These are phyloP conservation scores for Epinephelus fuscoguttatus DNA, from an alignment of 2,113 vertebrate species.

Conservation along the genomic window DNA sequence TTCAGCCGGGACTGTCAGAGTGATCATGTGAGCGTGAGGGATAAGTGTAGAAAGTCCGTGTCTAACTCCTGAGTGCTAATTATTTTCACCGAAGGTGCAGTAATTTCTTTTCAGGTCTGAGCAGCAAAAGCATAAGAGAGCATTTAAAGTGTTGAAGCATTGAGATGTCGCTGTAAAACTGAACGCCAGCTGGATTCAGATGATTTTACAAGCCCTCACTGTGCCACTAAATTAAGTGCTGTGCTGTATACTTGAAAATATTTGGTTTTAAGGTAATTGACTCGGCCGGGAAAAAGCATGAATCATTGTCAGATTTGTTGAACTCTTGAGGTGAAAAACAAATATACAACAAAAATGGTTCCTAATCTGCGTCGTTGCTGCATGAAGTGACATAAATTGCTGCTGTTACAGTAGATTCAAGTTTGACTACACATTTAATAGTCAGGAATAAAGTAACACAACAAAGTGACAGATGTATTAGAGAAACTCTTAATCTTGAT, in stretches of 20 bases:
- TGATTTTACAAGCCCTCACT: constrained; percentile 71
- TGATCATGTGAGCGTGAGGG: constrained; percentile 8
- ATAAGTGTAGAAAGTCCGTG: constrained; percentile 1
- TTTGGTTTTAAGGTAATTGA: constrained; percentile 63
- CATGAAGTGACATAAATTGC: background rate
- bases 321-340: constrained; percentile 33
- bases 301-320: constrained; percentile 52
- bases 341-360: constrained; percentile 1
- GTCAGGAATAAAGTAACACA: background rate
- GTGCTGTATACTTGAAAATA: constrained; percentile 68
- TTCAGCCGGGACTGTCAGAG: background rate
- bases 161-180: constrained; percentile 67
- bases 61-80: constrained; percentile 51
- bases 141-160: constrained; percentile 64
- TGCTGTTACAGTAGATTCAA: background rate
- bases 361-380: constrained; percentile 9
- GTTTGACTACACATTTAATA: constrained; percentile 4
- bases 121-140: constrained; percentile 70
- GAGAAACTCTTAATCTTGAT: background rate
- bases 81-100: constrained; percentile 59
- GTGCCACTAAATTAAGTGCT: constrained; percentile 73
- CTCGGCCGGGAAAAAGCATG: constrained; percentile 25
- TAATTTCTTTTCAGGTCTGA: constrained; percentile 60
- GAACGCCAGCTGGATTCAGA: constrained; percentile 66
- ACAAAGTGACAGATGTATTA: constrained; percentile 11